Evolutionary conservation across 2,888 invertebrate species (phyloP).

Genomic region (Dryocosmus kuriphilus): DNA sequence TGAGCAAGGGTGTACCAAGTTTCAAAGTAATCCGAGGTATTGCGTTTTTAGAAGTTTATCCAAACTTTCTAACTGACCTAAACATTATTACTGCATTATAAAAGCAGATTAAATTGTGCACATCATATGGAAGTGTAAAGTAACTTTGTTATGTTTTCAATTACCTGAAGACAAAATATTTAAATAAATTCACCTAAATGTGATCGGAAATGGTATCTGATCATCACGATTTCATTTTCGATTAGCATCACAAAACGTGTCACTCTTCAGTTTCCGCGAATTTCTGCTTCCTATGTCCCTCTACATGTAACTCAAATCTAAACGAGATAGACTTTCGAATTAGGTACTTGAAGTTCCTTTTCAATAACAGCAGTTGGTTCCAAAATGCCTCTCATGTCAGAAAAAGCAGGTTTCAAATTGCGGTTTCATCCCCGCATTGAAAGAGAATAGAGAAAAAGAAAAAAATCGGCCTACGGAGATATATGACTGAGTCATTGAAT

Average conservation of each 20-base stretch:
- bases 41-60: no score
- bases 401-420: conserved; percentile 24
- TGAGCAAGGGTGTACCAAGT: no score
- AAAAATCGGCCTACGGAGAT: conserved; percentile 29
- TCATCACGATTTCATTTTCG: neutral
- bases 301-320: neutral
- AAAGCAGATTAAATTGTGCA: no score
- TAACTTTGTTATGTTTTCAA: neutral
- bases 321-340: neutral
- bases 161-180: neutral
- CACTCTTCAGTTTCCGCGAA: neutral
- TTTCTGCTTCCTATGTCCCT: neutral
- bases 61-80: no score
- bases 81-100: no score
- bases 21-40: no score
- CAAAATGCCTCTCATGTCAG: conserved; percentile 29
- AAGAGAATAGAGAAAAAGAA: conserved; percentile 29
- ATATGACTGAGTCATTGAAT: conserved; percentile 33
- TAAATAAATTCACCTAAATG: neutral
- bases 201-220: neutral
- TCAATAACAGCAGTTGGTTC: conserved; percentile 11
- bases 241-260: neutral
- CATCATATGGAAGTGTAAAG: no score
- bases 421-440: conserved; percentile 20
- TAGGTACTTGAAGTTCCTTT: conserved; percentile 11